A percentile compares a stretch with the other conserved stretches of the same genome.
phyloP scores from a whole-genome alignment of 2,113 vertebrate species.

The Columba janthina region DNA sequence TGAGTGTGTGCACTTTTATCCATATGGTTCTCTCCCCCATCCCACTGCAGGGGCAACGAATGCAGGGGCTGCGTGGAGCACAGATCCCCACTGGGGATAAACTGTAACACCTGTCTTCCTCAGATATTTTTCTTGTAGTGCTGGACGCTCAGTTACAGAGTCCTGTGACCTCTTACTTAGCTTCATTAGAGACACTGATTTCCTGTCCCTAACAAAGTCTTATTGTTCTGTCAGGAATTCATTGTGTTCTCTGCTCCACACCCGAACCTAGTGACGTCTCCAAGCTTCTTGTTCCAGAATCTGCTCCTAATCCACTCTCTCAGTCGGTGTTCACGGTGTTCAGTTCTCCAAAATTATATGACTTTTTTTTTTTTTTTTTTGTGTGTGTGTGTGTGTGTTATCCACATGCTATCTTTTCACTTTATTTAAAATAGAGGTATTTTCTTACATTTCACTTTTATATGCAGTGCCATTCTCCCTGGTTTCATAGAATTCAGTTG shows the following conservation, averaged over 20 bases:
- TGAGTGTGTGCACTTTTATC: neutral
- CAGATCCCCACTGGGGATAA: neutral
- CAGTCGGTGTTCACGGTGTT: neutral
- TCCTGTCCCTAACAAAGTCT: neutral
- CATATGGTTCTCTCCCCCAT: neutral
- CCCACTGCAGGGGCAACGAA: neutral
- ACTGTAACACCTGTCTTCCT: neutral
- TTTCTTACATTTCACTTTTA: neutral
- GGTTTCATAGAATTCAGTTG: neutral
- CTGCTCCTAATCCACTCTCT: neutral
- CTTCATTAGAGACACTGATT: neutral
- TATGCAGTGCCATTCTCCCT: neutral
- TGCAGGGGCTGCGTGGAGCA: rapidly evolving
- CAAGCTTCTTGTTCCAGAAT: neutral
- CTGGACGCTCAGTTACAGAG: neutral
- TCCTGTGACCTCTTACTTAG: neutral
- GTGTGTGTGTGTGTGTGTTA: neutral
- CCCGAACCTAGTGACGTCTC: rapidly evolving
- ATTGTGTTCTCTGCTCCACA: neutral
- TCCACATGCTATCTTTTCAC: neutral
- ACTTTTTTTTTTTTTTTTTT: neutral
- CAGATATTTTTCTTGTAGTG: neutral
- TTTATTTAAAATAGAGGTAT: neutral
- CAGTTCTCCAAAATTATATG: neutral
- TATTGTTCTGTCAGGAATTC: neutral